Evolutionary conservation across 1,140 invertebrate genomes (phyloP), one percentile per base, ranked within the genome.

Genomic region (Chrysopa pallens): DNA sequence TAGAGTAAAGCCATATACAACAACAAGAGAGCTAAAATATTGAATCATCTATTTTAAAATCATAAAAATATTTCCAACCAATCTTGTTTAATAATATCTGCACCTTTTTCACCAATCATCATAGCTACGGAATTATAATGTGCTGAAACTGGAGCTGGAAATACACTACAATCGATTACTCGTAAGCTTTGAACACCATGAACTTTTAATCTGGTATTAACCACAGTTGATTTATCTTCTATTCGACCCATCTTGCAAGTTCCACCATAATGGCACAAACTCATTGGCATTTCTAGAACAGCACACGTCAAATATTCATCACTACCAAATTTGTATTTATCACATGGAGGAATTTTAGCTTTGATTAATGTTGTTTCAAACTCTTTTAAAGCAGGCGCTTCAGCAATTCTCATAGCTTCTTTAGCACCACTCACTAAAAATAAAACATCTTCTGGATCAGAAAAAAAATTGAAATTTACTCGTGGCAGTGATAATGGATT

Each of bases 341-440:
- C 53, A 58, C 83, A 85, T 1, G 69, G 72, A n/a, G 73, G 68
- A 6, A 80, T 60, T 6, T 66, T 66, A 1, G 63, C 58, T 23
- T 5, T 23, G 2, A 23, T 3, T 3, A 23, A 5, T 2, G 58
- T 61, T 1, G 62, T 59, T 12, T 68, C 62, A 2, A 44, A 38
- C 0, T 47, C 42, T 29, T 47, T 57, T 2, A 56, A 46, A 7
- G 66, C 17, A 29, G 49, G 44, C 2, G 55, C 57, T n/a, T 52
- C 52, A 15, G 55, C 51, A 39, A 53, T 50, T 38, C 48, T 54
- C 46, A 61, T 57, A 46, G 59, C 53, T 2, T 56, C 46, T 0
- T 63, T 65, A 8, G 59, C 48, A 11, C 48, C 45, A 13, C 64
- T 50, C 9, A 47, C 42, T 8, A 47, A 28, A 6, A 44, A 39